Base-by-base conservation (phyloP, 1,140 invertebrate species). In the Meteorus sp. region DNA sequence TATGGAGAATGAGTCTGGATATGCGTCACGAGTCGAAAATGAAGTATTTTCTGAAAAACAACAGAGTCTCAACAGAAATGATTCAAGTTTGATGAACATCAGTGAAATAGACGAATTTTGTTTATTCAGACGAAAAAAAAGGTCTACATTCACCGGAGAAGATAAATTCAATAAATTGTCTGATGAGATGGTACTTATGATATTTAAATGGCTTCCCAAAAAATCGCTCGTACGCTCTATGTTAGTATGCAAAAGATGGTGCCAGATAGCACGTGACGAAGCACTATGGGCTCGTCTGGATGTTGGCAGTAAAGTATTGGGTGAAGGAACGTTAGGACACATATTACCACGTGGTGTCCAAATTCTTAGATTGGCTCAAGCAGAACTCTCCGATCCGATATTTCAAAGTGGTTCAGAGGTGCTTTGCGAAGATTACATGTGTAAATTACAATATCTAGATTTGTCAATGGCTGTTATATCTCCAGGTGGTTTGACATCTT, bases 241-340 rank as follows among this genome's bases (percentile, higher is more conserved):
- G 76, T 60, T 76, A 19, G 78, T 78, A 8, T 85, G 84, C 68
- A 84, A 78, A 76, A 83, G 87, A 63, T 91, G 88, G 88, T 83
- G 87, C 71, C 81, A 87, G 67, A 82, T 94, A 62, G 85, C 87
- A 17, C 86, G 86, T 43, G 92, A 95, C 74, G 91, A 94, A 65
- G 87, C 85, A 1, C 76, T 96, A 3, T 96, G 93, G 93, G 85
- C 85, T 33, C 82, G 92, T 53, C 77, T 95, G 60, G 92, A 95
- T 79, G 78, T 94, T 6, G 87, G 88, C 22, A 81, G 85, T 64
- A 89, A 86, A 66, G 82, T 85, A 1, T 69, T 95, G 8, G 71
- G 80, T 19, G 80, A 84, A 17, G 86, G 86, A 13, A 84, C 87
- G 0, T 69, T 95, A 3, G 89, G 87, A 3, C 82, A 85, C 54